Percentiles rank a stretch among this genome's conserved stretches.
These are phyloP conservation scores for Metallyticus violacea DNA, from an alignment of 2,888 invertebrate species.

Conservation along the genomic window DNA sequence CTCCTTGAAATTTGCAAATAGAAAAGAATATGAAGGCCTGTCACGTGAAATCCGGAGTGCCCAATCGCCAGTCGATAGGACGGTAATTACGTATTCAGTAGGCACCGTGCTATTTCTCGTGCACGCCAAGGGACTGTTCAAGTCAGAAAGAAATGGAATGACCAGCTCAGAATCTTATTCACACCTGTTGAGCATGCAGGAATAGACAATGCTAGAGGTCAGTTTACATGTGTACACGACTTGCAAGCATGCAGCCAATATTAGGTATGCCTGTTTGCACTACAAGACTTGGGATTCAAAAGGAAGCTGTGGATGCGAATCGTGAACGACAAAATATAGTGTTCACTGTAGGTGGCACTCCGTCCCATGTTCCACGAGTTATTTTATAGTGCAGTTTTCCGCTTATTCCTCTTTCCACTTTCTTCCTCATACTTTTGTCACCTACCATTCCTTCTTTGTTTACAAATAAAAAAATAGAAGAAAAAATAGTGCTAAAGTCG, in stretches of 20 bases:
- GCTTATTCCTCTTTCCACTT: background rate
- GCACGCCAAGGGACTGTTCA: background rate
- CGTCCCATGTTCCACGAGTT: constrained; percentile 4
- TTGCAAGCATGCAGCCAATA: background rate
- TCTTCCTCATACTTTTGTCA: background rate
- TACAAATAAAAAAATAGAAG: constrained; percentile 22
- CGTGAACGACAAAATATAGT: constrained; percentile 16
- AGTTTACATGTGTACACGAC: constrained; percentile 1
- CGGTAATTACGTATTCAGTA: background rate
- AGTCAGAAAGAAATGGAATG: background rate
- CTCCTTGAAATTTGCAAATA: background rate
- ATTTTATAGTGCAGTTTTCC: background rate
- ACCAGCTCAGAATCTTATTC: background rate
- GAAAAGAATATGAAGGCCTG: background rate
- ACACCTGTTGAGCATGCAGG: constrained; percentile 5
- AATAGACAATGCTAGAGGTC: background rate
- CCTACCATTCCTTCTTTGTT: constrained; percentile 4
- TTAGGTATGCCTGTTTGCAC: background rate
- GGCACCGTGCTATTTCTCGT: background rate
- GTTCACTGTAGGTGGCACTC: constrained; percentile 16
- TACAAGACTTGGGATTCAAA: background rate
- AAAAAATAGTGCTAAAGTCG: background rate
- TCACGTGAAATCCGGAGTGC: background rate
- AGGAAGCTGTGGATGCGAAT: background rate
- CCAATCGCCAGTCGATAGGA: background rate